Conservation (phyloP, 1,140 invertebrate genomes). For the Lasioglossum baleicum region DNA sequence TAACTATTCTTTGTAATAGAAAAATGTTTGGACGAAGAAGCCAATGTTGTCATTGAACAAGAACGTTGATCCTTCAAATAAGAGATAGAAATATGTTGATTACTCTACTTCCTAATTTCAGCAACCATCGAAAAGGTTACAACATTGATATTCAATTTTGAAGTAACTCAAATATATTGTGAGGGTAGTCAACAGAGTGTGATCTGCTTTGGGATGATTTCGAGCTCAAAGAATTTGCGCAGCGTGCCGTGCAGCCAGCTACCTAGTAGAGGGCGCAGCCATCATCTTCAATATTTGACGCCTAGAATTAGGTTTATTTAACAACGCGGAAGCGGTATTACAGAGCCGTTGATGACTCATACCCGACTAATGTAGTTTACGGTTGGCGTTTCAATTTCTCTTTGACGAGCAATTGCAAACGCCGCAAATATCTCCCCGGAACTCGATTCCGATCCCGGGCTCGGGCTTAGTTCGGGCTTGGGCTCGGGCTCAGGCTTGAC, state of each 20-base stretch:
- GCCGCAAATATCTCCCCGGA: constrained; percentile 26
- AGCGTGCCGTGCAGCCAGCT: neutral
- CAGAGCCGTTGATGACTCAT: constrained; percentile 38
- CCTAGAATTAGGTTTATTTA: constrained; percentile 55
- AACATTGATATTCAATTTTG: too few species aligned
- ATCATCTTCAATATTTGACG: constrained; percentile 47
- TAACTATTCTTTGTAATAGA: too few species aligned
- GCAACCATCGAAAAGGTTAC: too few species aligned
- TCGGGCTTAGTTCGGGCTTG: too few species aligned
- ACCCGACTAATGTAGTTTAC: constrained; percentile 35
- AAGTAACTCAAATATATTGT: constrained; percentile 1
- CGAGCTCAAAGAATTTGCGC: constrained; percentile 19
- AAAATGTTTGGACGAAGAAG: too few species aligned
- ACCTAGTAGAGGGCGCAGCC: constrained; percentile 8
- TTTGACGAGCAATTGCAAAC: constrained; percentile 43
- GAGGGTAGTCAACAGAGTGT: constrained; percentile 3
- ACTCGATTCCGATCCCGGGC: too few species aligned
- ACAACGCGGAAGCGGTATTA: constrained; percentile 35
- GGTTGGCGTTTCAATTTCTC: constrained; percentile 49
- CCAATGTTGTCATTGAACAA: too few species aligned
- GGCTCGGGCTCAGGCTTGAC: neutral
- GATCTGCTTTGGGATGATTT: neutral
- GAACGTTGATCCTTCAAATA: too few species aligned
- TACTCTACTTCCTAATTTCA: too few species aligned
- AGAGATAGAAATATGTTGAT: too few species aligned